phyloP scores from a whole-genome alignment of 2,113 vertebrate species.

The Pampusana beccarii region DNA sequence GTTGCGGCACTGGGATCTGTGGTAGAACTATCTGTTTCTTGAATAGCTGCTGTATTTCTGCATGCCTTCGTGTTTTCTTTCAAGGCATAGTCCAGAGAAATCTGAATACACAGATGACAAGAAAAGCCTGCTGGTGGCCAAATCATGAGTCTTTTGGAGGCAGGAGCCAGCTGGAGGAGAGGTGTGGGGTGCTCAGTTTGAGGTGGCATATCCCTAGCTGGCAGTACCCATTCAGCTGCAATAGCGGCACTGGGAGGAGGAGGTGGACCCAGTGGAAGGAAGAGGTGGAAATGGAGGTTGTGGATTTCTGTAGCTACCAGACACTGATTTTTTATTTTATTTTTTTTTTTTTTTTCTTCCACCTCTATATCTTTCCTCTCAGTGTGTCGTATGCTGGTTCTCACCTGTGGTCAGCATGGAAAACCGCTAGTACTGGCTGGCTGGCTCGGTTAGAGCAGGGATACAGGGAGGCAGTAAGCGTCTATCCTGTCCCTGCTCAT shows the following conservation, averaged over 20 bases:
- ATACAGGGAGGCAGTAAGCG: background rate
- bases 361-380: background rate
- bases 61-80: background rate
- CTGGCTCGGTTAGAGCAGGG: background rate
- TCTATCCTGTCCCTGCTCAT: fast-evolving
- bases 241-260: background rate
- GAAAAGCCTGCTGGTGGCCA: background rate
- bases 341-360: background rate
- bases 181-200: background rate
- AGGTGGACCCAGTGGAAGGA: background rate
- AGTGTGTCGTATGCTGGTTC: background rate
- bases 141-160: background rate
- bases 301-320: background rate
- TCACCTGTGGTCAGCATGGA: fast-evolving
- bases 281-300: background rate
- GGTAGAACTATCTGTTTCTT: background rate
- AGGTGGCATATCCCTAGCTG: background rate
- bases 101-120: background rate
- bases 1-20: background rate
- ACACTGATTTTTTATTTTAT: background rate
- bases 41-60: background rate
- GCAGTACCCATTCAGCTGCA: background rate
- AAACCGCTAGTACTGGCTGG: background rate
- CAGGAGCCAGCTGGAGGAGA: background rate
- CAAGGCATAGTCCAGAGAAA: background rate